A percentile compares a stretch with the other conserved stretches of the same genome.
Evolutionary conservation across 2,113 vertebrate genomes (phyloP).

Genomic region (Dromiciops gliroides): DNA sequence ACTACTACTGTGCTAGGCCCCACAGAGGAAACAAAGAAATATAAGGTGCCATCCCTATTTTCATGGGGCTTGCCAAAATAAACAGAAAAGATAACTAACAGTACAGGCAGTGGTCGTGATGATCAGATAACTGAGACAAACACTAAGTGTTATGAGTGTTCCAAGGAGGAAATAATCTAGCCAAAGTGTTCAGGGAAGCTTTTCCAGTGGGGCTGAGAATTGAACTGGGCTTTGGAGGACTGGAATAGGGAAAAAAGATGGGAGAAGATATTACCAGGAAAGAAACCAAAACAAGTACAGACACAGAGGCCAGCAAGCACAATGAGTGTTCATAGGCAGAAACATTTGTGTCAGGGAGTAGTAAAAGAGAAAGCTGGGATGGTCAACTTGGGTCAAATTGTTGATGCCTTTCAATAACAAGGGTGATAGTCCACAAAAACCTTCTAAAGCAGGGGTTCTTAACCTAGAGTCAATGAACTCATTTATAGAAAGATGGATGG

Average conservation of each 20-base stretch:
- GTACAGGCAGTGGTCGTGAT: neutral
- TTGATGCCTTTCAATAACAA: no score
- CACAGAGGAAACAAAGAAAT: neutral
- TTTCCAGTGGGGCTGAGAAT: neutral
- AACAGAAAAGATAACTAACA: neutral
- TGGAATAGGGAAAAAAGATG: neutral
- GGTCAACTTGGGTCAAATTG: no score
- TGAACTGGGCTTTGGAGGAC: neutral
- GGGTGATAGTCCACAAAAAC: no score
- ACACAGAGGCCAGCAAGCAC: no score
- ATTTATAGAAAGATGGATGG: neutral
- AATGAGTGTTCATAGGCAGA: no score
- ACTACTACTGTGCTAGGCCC: neutral
- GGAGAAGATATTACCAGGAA: no score
- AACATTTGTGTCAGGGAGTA: no score
- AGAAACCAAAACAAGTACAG: no score
- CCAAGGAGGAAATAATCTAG: neutral
- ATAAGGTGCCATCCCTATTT: neutral
- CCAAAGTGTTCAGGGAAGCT: neutral
- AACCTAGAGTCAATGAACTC: no score
- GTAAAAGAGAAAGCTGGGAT: no score
- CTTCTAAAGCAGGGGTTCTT: no score
- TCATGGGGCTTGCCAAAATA: neutral
- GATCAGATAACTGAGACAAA: neutral
- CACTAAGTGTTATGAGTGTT: neutral